Conservation (phyloP, 2,113 vertebrate species). For the Mesocricetus auratus region DNA sequence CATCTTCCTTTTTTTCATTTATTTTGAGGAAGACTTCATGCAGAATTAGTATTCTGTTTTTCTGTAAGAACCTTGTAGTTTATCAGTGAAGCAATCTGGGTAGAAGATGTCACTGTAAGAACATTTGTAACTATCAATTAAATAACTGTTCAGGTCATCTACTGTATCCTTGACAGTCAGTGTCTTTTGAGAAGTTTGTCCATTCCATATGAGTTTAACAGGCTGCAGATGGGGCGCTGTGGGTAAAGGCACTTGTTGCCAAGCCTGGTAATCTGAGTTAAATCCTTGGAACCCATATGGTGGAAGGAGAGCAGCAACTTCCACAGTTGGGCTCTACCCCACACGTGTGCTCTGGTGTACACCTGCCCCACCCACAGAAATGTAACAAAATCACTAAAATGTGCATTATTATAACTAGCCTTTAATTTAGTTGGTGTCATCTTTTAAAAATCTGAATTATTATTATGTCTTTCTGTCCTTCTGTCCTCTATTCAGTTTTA, state of each 20-base stretch:
- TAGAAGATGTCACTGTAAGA: not conserved
- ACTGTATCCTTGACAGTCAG: not conserved
- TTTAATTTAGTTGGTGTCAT: not conserved
- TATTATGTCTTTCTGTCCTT: not conserved
- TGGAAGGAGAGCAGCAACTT: not conserved
- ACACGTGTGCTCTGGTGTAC: not conserved
- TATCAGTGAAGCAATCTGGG: not conserved
- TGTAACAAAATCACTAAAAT: not conserved
- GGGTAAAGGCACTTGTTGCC: not conserved
- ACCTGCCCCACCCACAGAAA: not conserved
- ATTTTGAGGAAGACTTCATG: not conserved
- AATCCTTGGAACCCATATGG: not conserved
- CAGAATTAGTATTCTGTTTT: not conserved
- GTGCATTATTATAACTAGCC: not conserved
- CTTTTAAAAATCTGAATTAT: not conserved
- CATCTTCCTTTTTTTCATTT: not conserved
- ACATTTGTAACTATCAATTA: not conserved
- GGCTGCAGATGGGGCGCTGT: not conserved
- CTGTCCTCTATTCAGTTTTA: not conserved
- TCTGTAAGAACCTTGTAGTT: not conserved
- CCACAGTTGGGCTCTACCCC: not conserved
- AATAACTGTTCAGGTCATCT: not conserved
- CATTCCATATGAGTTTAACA: not conserved
- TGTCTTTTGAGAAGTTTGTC: not conserved
- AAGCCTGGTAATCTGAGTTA: not conserved